Evolutionary conservation across 2,113 vertebrate genomes (phyloP).

Genomic region (Suncus etruscus): DNA sequence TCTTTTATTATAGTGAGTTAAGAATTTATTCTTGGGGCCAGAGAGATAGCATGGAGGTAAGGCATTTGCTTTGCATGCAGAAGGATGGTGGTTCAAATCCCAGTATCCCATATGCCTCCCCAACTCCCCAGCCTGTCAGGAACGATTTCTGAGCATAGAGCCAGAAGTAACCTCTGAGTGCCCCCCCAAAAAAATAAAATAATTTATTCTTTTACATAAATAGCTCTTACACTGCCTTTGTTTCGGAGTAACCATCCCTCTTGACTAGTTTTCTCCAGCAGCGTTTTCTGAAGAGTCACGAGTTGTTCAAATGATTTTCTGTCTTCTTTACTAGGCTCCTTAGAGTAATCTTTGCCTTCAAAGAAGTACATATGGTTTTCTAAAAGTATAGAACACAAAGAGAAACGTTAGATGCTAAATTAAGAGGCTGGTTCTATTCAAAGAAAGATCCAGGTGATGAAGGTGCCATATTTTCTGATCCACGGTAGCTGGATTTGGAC

Average conservation of each 20-base stretch:
- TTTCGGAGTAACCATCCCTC: constrained; percentile 90
- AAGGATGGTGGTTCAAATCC: no score
- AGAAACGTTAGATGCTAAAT: constrained; percentile 48
- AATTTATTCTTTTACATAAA: constrained; percentile 7
- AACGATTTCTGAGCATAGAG: no score
- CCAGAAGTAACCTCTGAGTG: no score
- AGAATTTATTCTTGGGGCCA: background rate
- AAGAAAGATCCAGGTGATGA: background rate
- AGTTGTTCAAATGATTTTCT: constrained; percentile 89
- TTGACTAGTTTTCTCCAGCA: constrained; percentile 80
- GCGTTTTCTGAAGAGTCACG: constrained; percentile 88
- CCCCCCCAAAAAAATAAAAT: no score
- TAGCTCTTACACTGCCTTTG: constrained; percentile 89
- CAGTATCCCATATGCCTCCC: no score
- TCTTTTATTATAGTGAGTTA: background rate
- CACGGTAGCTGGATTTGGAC: background rate
- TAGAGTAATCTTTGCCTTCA: constrained; percentile 96
- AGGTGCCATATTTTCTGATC: background rate
- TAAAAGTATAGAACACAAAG: constrained; percentile 71
- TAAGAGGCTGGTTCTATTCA: constrained; percentile 15
- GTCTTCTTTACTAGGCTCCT: constrained; percentile 92
- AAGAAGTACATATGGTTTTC: constrained; percentile 95
- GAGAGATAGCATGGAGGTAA: no score
- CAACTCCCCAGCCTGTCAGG: no score
- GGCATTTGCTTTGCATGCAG: no score